Evolutionary conservation across 1,140 invertebrate genomes (phyloP), one percentile per base, ranked within the genome.

Genomic region (Drosophila subpulchrella): DNA sequence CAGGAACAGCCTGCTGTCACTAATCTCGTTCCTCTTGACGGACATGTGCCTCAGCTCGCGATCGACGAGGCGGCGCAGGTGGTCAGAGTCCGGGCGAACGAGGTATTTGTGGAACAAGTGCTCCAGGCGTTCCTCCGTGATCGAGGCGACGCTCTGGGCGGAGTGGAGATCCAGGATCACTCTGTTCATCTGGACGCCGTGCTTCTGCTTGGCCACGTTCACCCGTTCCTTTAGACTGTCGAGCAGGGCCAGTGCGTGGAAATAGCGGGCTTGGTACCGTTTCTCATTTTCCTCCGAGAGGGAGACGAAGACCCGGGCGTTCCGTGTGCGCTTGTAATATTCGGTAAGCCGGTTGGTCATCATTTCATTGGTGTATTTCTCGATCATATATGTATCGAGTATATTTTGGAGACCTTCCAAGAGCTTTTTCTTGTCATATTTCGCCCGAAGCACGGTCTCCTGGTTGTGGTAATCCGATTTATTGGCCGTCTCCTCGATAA

Each of bases 11-110:
- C 88, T 73, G 0, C 70, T 51, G 39, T 84, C 78, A 13, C 81
- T 85, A 20, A 91, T 75, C 30, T 91, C 88, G 11, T 76, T 66
- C 11, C 88, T 81, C 0, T 59, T 72, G 10, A 36, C 13, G 2
- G 4, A 3, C 78, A 85, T 85, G 0, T 13, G 34, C 3, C 59
- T 24, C 0, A 81, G 10, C 2, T 58, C 68, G 2, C 46, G 58
- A 0, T 78, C 68, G 3, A 74, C 39, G 0, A 48, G 0, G 6
- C 47, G 65, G 7, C 15, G 27, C 1, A 81, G 11, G 12, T 15
- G 7, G 0, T 86, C 81, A 0, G 56, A 67, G n/a, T 63, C 61
- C n/a, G 38, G 41, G 0, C 38, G 20, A 2, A 39, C 7, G 0
- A 85, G 39, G 1, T 44, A 15, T 0, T 13, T 10, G 0, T 15